phyloP scores from a whole-genome alignment of 53 echinoderm and acorn worm species.

The Echinometra lucunter region DNA sequence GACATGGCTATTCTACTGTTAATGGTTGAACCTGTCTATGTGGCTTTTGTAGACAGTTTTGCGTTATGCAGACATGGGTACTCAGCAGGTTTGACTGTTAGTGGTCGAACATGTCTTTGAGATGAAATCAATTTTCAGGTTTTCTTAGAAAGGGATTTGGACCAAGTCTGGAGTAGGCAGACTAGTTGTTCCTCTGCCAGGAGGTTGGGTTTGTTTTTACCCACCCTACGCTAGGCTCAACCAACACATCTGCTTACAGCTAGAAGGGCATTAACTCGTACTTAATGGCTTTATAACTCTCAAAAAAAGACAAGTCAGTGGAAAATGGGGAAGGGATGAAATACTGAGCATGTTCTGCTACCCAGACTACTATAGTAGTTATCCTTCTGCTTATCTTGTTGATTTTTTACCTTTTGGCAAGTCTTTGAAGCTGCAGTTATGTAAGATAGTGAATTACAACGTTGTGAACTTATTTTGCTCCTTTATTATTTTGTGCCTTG shows the following conservation, averaged over 20 bases:
- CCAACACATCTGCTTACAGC: no score
- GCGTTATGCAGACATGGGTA: no score
- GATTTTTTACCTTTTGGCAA: background rate
- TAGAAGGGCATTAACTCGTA: no score
- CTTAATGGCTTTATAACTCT: no score
- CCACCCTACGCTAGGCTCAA: no score
- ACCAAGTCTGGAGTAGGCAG: background rate
- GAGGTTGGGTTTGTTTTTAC: no score
- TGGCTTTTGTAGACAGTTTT: no score
- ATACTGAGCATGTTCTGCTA: no score
- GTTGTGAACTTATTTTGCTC: background rate
- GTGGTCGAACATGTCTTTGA: background rate
- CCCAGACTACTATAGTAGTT: background rate
- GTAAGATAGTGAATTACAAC: background rate
- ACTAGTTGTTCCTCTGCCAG: no score
- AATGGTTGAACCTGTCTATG: no score
- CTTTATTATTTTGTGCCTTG: constrained; percentile 52
- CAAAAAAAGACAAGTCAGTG: background rate
- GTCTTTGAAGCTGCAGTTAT: background rate
- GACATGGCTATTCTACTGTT: no score
- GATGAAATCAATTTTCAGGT: background rate
- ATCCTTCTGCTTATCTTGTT: background rate
- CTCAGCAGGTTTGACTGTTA: no score
- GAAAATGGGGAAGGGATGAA: background rate
- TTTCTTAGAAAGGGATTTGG: background rate